These are phyloP conservation scores for Hydrolagus colliei DNA, from an alignment of 2,797 vertebrate genomes.

Conservation along the genomic window DNA sequence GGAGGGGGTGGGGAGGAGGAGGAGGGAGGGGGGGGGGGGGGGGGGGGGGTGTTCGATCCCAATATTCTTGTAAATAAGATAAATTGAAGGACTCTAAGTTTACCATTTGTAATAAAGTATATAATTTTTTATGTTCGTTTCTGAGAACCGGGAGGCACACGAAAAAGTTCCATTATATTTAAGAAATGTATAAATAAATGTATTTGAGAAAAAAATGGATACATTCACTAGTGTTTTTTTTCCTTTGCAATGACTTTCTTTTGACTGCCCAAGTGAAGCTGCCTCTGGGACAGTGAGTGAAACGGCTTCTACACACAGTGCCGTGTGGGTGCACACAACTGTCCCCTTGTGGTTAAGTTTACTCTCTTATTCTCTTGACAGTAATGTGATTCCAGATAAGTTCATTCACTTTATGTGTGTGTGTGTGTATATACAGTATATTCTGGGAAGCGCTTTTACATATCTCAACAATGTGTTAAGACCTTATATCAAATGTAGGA, in stretches of 20 bases:
- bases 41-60: conserved; percentile 77
- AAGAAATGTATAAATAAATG: conserved; percentile 81
- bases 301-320: background rate
- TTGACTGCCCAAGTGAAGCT: background rate
- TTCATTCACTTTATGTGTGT: too few relatives aligned
- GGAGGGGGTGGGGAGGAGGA: conserved; percentile 36
- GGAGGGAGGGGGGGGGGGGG: conserved; percentile 52
- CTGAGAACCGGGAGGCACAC: conserved; percentile 66
- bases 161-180: conserved; percentile 82
- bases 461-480: too few relatives aligned
- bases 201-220: conserved; percentile 56
- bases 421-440: too few relatives aligned
- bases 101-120: conserved; percentile 96
- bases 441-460: too few relatives aligned
- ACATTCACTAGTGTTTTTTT: background rate
- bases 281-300: background rate
- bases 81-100: conserved; percentile 89
- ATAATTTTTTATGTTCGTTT: conserved; percentile 90
- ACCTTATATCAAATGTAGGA: too few relatives aligned
- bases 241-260: background rate
- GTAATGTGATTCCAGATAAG: background rate
- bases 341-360: conserved; percentile 7
- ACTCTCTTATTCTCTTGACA: background rate
- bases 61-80: conserved; percentile 98
- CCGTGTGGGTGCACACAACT: background rate